These are phyloP conservation scores for Philotrypesis tridentata DNA, from an alignment of 1,140 invertebrate genomes.

Conservation along the genomic window DNA sequence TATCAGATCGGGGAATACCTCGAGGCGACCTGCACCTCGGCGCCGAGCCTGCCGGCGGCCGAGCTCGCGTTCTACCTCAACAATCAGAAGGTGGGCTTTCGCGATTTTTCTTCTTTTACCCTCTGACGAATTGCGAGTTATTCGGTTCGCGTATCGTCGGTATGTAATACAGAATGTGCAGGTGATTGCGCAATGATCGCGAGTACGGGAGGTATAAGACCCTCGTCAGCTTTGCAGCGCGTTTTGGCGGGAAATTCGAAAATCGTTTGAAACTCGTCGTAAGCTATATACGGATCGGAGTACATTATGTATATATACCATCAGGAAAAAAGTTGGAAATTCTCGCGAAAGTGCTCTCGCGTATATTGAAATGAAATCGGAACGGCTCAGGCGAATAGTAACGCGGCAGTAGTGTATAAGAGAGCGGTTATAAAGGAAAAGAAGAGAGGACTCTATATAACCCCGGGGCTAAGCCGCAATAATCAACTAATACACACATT, in stretches of 20 bases:
- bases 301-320: no score
- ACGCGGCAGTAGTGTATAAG: neutral
- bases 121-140: no score
- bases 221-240: no score
- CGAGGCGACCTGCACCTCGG: conserved; percentile 84
- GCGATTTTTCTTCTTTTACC: no score
- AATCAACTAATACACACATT: conserved; percentile 33
- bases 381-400: neutral
- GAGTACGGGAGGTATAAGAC: no score
- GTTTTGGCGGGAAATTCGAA: neutral
- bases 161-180: no score
- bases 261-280: neutral
- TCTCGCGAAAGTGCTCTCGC: no score
- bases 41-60: conserved; percentile 81
- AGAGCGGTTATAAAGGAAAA: neutral
- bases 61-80: conserved; percentile 84
- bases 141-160: no score
- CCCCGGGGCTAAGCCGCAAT: neutral
- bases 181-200: no score
- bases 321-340: no score
- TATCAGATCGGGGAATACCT: conserved; percentile 85
- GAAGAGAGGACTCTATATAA: neutral
- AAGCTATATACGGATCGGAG: neutral
- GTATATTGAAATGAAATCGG: no score
- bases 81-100: conserved; percentile 78